phyloP scores from a whole-genome alignment of 2,888 invertebrate species.

The Aphidoletes aphidimyza region DNA sequence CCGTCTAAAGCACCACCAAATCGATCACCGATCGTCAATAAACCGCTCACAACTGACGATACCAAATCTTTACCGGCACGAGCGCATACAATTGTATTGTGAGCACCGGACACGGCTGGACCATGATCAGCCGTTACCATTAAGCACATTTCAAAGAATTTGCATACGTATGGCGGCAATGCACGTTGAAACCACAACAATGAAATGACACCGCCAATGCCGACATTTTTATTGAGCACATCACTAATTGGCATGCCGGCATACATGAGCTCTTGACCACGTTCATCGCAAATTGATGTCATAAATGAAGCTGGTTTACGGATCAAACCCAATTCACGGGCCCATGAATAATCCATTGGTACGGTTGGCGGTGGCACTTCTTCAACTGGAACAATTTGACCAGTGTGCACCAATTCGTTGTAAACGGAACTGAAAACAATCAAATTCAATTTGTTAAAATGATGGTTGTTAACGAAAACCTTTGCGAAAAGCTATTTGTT shows the following conservation, averaged over 20 bases:
- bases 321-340: conserved; percentile 93
- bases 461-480: too few relatives aligned
- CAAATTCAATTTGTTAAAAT: neutral
- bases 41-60: conserved; percentile 93
- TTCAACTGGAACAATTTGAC: conserved; percentile 85
- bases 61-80: conserved; percentile 97
- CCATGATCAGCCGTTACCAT: conserved; percentile 99
- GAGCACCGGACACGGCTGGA: conserved; percentile 97
- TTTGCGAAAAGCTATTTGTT: too few relatives aligned
- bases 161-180: conserved; percentile 91
- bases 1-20: conserved; percentile 99
- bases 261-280: conserved; percentile 96
- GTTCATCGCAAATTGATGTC: conserved; percentile 98
- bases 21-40: conserved; percentile 97
- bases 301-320: conserved; percentile 99
- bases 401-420: conserved; percentile 79
- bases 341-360: conserved; percentile 99
- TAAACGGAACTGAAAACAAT: conserved; percentile 72
- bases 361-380: conserved; percentile 98
- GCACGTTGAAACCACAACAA: conserved; percentile 98
- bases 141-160: conserved; percentile 98
- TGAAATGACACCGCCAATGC: conserved; percentile 97
- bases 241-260: conserved; percentile 92
- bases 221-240: conserved; percentile 93
- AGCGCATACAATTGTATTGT: conserved; percentile 98